These are phyloP conservation scores for Solea solea DNA, from an alignment of 2,113 vertebrate species.

Conservation along the genomic window DNA sequence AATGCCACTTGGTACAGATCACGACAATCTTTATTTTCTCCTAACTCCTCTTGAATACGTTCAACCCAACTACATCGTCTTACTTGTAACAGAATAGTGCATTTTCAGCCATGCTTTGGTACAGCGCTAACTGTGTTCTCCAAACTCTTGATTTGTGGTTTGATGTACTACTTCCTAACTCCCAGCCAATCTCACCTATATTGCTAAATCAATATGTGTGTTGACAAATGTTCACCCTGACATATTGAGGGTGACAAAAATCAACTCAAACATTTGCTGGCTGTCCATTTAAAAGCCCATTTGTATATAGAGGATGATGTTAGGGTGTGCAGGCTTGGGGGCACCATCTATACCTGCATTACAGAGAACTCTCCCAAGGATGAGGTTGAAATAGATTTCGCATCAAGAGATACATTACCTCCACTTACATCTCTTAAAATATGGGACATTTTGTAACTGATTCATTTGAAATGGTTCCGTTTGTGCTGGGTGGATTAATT, in stretches of 20 bases:
- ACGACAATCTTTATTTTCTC: not conserved
- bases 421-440: not conserved
- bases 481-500: not conserved
- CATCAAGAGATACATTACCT: conserved; percentile 17
- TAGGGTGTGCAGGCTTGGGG: conserved; percentile 28
- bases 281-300: conserved; percentile 70
- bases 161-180: conserved; percentile 70
- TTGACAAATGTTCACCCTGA: conserved; percentile 69
- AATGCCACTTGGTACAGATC: not conserved
- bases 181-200: conserved; percentile 71
- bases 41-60: not conserved
- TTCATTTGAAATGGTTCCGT: not conserved
- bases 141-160: conserved; percentile 66
- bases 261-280: conserved; percentile 73
- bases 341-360: conserved; percentile 54
- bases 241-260: conserved; percentile 68
- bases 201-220: conserved; percentile 76
- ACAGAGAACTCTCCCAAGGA: conserved; percentile 40
- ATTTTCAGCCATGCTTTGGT: conserved; percentile 33
- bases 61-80: not conserved
- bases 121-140: conserved; percentile 38
- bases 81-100: not conserved
- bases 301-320: conserved; percentile 62
- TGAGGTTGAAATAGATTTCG: conserved; percentile 63
- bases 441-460: conserved; percentile 1